phyloP scores from a whole-genome alignment of 2,113 vertebrate genomes.

The Halichoerus grypus region DNA sequence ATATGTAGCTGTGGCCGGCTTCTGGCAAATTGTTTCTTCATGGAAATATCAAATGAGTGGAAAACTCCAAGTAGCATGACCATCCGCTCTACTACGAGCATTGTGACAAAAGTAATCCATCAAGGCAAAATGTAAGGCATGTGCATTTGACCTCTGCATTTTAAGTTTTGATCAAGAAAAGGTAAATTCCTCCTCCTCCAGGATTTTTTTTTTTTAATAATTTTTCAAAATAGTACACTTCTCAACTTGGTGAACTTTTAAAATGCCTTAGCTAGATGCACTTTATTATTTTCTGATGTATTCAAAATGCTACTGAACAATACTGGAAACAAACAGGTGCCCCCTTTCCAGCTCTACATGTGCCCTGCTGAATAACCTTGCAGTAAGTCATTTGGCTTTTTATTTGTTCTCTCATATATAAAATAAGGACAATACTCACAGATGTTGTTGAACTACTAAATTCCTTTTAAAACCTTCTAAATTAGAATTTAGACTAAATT shows the following conservation, averaged over 20 bases:
- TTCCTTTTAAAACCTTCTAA: background rate
- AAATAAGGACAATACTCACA: background rate
- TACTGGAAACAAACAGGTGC: background rate
- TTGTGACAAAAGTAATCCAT: conserved; percentile 19
- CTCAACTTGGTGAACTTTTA: background rate
- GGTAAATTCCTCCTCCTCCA: conserved; percentile 13
- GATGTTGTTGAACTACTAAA: background rate
- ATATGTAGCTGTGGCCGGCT: conserved; percentile 35
- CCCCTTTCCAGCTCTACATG: background rate
- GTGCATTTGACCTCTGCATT: background rate
- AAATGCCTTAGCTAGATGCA: background rate
- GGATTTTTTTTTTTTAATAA: background rate
- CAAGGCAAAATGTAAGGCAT: background rate
- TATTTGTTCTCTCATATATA: background rate
- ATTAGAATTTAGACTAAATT: conserved; percentile 19
- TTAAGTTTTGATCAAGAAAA: conserved; percentile 42
- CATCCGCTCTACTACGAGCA: conserved; percentile 24
- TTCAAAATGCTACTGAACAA: background rate
- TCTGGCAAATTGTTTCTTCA: conserved; percentile 69
- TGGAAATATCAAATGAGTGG: conserved; percentile 62
- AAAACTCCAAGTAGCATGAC: conserved; percentile 53
- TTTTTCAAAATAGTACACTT: conserved; percentile 28
- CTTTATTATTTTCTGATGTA: background rate
- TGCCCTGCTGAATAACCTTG: background rate
- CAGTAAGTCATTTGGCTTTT: background rate